Evolutionary conservation across 2,113 vertebrate genomes (phyloP), one percentile per base, ranked within the genome.

Genomic region (Trochalopteron elliotii): DNA sequence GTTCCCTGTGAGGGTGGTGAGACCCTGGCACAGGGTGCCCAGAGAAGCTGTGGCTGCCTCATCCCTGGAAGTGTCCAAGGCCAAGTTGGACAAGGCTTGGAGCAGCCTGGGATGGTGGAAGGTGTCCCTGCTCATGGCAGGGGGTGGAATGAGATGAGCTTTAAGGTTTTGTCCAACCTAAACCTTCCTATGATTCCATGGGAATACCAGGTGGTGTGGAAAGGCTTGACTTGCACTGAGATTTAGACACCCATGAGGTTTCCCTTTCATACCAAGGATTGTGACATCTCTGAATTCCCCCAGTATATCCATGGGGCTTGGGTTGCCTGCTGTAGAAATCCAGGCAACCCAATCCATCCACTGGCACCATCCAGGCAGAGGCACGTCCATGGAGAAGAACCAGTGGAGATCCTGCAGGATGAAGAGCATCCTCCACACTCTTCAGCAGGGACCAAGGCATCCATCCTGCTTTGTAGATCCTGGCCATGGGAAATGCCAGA

Each of bases 1-100:
- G 0, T 16, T 65, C 4, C 5, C 22, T 44, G 44, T 0, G 15
- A 89, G 52, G 52, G 12, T 28, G 59, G 4, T 0, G 1, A 59
- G 33, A 18, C 31, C 31, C 76, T 65, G 59, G 42, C 25, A 72
- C 42, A 81, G 52, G 42, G 2, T 74, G 31, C 27, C 15, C 59
- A 65, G 37, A 37, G 52, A 0, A 81, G 52, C 59, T 52, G 33
- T 13, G 31, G 44, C 59, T 81, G 37, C 18, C 31, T 22, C 30
- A 88, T 15, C 52, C 37, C 33, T 74, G 33, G 37, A 0, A 59
- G 44, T 45, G 37, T 1, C 4, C 77, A 14, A 59, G 45, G 37
- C 13, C 39, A 15, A 15, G 15, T 0, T 67, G 44, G 44, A 52
- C 0, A 0, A 27, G 37, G 37, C 8, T 81, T 33, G 52, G 28